phyloP scores from a whole-genome alignment of 2,797 vertebrate species.

The Sebastes dallii region DNA sequence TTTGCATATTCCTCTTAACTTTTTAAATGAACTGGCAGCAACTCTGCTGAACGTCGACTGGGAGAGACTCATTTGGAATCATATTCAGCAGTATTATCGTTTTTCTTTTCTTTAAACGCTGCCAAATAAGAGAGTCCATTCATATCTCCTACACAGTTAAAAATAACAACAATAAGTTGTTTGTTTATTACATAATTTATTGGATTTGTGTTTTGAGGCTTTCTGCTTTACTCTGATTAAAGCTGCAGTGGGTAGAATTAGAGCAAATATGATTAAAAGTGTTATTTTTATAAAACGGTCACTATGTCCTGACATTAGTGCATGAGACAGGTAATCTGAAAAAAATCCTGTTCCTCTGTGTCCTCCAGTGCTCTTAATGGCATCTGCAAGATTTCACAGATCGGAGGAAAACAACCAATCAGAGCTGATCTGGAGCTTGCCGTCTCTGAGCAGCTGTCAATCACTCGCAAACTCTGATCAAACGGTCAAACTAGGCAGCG shows the following conservation, averaged over 20 bases:
- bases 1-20: neutral
- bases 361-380: rapidly evolving
- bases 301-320: no score
- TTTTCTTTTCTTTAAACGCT: neutral
- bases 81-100: neutral
- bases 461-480: rapidly evolving
- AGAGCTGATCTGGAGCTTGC: no score
- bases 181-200: neutral
- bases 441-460: no score
- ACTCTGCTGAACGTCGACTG: neutral
- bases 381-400: no score
- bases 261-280: no score
- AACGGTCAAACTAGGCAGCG: no score
- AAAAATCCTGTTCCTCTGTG: no score
- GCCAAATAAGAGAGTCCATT: neutral
- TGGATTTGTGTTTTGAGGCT: neutral
- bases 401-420: no score
- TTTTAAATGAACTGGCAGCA: neutral
- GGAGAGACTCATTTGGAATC: neutral
- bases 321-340: no score
- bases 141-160: no score
- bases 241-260: no score
- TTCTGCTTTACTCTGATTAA: neutral
- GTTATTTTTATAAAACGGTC: no score
- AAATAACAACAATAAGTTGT: neutral